Evolutionary conservation across 2,797 vertebrate species (phyloP).

Genomic region (Melanotaenia parkinsoni): DNA sequence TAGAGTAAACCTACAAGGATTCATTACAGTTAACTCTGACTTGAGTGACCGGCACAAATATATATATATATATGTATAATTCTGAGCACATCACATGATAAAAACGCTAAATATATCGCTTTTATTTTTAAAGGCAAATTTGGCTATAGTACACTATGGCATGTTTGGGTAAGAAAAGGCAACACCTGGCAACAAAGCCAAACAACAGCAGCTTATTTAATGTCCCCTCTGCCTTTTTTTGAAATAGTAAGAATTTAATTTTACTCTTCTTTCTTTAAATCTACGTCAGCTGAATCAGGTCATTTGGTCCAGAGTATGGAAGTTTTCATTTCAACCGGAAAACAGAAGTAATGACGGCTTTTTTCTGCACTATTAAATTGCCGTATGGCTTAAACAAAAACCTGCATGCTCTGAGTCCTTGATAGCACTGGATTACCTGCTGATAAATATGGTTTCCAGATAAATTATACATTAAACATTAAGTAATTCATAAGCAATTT

Average conservation of each 20-base stretch:
- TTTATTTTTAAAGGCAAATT: conserved; percentile 75
- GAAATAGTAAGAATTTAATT: conserved; percentile 56
- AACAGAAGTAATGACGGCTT: neutral
- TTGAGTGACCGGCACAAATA: conserved; percentile 82
- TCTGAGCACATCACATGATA: conserved; percentile 62
- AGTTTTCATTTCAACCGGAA: conserved; percentile 25
- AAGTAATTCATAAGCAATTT: conserved; percentile 14
- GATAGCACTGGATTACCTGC: neutral
- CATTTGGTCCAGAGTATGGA: conserved; percentile 23
- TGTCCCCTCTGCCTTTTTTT: conserved; percentile 44
- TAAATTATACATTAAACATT: conserved; percentile 26
- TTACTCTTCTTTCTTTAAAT: conserved; percentile 27
- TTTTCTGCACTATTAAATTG: neutral
- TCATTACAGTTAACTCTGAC: conserved; percentile 78
- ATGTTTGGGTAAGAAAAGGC: conserved; percentile 75
- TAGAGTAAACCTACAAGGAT: conserved; percentile 76
- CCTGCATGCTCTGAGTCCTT: neutral
- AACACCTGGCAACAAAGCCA: conserved; percentile 70
- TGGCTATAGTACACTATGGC: conserved; percentile 77
- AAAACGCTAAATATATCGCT: conserved; percentile 71
- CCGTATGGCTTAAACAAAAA: neutral
- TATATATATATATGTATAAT: conserved; percentile 43
- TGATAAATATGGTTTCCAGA: conserved; percentile 28
- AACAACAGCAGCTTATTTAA: conserved; percentile 75
- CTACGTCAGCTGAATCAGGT: conserved; percentile 16